Evolutionary conservation across 2,113 vertebrate genomes (phyloP).

Genomic region (Myrmecophaga tridactyla): DNA sequence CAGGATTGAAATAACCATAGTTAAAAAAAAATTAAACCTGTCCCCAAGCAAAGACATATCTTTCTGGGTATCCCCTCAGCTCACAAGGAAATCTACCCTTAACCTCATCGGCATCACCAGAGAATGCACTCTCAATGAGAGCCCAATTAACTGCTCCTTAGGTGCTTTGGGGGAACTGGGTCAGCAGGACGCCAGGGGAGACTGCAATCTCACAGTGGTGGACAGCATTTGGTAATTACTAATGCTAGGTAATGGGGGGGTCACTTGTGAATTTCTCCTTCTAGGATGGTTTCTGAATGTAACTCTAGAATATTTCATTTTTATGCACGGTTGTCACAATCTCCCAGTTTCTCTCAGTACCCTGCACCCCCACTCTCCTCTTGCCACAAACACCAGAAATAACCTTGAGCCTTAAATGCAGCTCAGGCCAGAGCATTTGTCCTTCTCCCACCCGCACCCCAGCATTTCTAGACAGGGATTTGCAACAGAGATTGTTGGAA

Average conservation of each 20-base stretch:
- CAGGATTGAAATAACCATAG: conserved; percentile 15
- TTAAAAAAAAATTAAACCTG: not conserved
- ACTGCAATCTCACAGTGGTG: not conserved
- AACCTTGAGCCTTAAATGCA: not conserved
- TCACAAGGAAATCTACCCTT: not conserved
- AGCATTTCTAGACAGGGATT: not conserved
- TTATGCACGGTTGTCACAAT: not conserved
- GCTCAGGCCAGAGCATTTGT: not conserved
- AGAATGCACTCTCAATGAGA: not conserved
- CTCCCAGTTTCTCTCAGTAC: not conserved
- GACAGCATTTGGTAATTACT: not conserved
- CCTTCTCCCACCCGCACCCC: too few species aligned
- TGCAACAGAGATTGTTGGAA: not conserved
- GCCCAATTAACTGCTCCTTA: not conserved
- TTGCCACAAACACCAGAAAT: not conserved
- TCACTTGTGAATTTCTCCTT: not conserved
- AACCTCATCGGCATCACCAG: not conserved
- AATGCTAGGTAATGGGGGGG: not conserved
- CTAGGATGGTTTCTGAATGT: not conserved
- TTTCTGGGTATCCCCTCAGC: not conserved
- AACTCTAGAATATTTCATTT: not conserved
- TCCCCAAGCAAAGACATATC: not conserved
- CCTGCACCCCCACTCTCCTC: not conserved
- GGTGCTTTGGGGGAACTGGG: not conserved
- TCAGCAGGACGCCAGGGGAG: not conserved